Evolutionary conservation across 2,797 vertebrate species (phyloP).

Genomic region (Pteronotus mesoamericanus): DNA sequence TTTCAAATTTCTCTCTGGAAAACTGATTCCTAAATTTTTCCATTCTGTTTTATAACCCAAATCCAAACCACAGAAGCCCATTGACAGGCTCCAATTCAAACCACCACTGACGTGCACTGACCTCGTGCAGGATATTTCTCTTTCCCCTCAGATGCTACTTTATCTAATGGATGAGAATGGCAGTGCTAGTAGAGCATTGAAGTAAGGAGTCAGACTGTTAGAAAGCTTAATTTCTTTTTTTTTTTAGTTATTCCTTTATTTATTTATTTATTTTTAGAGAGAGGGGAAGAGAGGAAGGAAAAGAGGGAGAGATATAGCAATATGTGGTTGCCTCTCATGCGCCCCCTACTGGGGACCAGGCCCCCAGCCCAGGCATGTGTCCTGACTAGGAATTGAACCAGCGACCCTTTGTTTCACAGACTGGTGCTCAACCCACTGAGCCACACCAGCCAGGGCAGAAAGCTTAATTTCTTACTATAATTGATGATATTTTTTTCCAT

Average conservation of each 20-base stretch:
- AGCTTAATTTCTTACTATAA: background rate
- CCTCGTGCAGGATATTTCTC: fast-evolving
- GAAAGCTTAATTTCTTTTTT: background rate
- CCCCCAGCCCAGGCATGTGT: too few relatives aligned
- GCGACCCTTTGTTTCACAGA: too few relatives aligned
- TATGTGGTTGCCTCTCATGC: too few relatives aligned
- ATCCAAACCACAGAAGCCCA: background rate
- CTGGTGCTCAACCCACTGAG: too few relatives aligned
- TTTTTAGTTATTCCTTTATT: too few relatives aligned
- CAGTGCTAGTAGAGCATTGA: background rate
- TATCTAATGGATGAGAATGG: background rate
- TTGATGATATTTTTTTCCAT: background rate
- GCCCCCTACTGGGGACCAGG: too few relatives aligned
- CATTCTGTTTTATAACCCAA: background rate
- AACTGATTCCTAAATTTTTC: background rate
- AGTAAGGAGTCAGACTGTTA: background rate
- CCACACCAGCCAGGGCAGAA: too few relatives aligned
- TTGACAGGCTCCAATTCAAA: background rate
- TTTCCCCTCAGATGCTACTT: background rate
- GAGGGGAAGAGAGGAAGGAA: too few relatives aligned
- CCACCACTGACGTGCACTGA: background rate
- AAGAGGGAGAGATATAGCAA: too few relatives aligned
- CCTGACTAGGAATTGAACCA: too few relatives aligned
- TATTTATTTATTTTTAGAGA: too few relatives aligned
- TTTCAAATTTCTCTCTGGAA: slow-evolving; percentile 39